Evolutionary conservation across 2,113 vertebrate genomes (phyloP).

Genomic region (Semnornis frantzii): DNA sequence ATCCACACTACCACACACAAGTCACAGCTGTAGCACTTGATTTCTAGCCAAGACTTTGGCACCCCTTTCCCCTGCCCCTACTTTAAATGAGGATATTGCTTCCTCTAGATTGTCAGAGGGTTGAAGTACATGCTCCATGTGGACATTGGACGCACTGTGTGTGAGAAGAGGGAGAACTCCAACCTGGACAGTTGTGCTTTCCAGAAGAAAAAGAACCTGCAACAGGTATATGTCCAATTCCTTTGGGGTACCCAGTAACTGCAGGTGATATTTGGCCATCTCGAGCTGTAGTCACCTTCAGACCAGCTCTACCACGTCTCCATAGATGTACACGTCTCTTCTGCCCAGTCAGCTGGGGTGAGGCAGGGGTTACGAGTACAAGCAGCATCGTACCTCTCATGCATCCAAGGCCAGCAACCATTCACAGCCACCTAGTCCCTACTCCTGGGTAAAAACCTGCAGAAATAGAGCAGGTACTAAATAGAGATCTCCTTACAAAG

Average conservation of each 20-base stretch:
- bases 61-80: not conserved
- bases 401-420: not conserved
- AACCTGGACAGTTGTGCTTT: conserved; percentile 73
- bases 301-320: not conserved
- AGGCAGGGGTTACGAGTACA: not conserved
- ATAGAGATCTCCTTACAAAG: not conserved
- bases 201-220: conserved; percentile 57
- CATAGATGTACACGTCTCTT: not conserved
- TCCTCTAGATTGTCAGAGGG: conserved; percentile 75
- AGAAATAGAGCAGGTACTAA: not conserved
- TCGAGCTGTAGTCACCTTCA: not conserved
- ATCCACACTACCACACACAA: not conserved
- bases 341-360: not conserved
- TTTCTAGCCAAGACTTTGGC: not conserved
- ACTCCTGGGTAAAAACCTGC: not conserved
- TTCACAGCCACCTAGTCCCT: not conserved
- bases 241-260: not conserved
- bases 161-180: conserved; percentile 61
- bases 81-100: not conserved
- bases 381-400: not conserved
- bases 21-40: not conserved
- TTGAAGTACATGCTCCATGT: conserved; percentile 74
- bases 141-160: conserved; percentile 68
- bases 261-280: not conserved
- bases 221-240: conserved; percentile 42